Conservation (phyloP, 2,797 vertebrate genomes). For the Alca torda region DNA sequence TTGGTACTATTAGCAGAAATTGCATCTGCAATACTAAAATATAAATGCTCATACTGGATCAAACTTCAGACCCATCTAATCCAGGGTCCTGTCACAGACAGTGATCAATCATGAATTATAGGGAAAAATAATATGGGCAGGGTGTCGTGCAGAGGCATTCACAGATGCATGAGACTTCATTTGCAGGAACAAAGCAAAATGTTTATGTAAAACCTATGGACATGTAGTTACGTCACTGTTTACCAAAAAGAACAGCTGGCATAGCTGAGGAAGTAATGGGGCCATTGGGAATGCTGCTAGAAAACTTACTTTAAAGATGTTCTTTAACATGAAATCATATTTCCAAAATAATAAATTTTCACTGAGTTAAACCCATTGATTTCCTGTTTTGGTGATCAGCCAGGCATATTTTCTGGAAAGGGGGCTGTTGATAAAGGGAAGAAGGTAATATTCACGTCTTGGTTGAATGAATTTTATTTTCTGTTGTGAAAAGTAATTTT, state of each 20-base stretch:
- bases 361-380: neutral
- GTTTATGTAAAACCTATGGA: neutral
- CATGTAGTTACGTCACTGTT: neutral
- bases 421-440: neutral
- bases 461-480: neutral
- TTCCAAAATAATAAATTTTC: neutral
- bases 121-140: neutral
- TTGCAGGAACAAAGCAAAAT: neutral
- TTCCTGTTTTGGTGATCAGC: neutral
- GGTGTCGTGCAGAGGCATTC: neutral
- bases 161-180: neutral
- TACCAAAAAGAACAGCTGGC: conserved; percentile 25
- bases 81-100: neutral
- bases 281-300: neutral
- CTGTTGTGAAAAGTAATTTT: neutral
- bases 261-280: neutral
- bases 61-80: neutral
- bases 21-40: neutral
- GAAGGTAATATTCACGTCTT: neutral
- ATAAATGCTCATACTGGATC: neutral
- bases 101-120: neutral
- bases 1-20: neutral
- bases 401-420: neutral
- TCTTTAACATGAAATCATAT: neutral
- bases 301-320: neutral